Evolutionary conservation across 2,797 vertebrate species (phyloP).

Genomic region (Zenarchopterus dispar): DNA sequence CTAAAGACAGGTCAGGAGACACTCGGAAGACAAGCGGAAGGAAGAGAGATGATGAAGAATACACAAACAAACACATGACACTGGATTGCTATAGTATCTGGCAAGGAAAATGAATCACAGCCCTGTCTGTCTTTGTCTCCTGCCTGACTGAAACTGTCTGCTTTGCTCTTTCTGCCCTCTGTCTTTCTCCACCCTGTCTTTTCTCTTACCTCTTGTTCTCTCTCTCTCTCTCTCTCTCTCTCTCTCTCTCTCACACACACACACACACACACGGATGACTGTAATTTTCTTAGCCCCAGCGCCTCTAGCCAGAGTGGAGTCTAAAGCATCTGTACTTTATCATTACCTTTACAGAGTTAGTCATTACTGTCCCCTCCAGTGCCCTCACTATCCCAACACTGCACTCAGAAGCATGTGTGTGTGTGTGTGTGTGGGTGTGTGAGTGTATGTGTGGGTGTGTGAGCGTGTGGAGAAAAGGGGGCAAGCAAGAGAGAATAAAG

Average conservation of each 20-base stretch:
- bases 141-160: slow-evolving; percentile 39
- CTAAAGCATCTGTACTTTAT: slow-evolving; percentile 76
- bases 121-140: slow-evolving; percentile 56
- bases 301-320: slow-evolving; percentile 71
- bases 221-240: background rate
- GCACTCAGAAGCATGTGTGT: slow-evolving; percentile 29
- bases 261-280: slow-evolving; percentile 35
- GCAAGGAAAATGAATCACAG: slow-evolving; percentile 57
- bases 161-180: slow-evolving; percentile 57
- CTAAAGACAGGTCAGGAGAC: slow-evolving; percentile 54
- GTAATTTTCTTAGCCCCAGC: slow-evolving; percentile 73
- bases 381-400: slow-evolving; percentile 55
- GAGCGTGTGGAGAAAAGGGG: background rate
- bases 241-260: background rate
- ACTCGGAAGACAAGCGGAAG: slow-evolving; percentile 37
- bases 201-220: slow-evolving; percentile 26
- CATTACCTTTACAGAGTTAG: slow-evolving; percentile 80
- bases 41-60: slow-evolving; percentile 24
- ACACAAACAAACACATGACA: background rate
- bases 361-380: slow-evolving; percentile 77
- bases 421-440: too few species aligned
- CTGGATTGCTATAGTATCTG: slow-evolving; percentile 40
- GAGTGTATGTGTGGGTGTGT: background rate
- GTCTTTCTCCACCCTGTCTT: slow-evolving; percentile 35
- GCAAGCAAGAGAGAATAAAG: slow-evolving; percentile 24